Percentiles rank a stretch among this genome's conserved stretches.
Conservation (phyloP, 1,140 invertebrate genomes). For the Orchesella cincta region DNA sequence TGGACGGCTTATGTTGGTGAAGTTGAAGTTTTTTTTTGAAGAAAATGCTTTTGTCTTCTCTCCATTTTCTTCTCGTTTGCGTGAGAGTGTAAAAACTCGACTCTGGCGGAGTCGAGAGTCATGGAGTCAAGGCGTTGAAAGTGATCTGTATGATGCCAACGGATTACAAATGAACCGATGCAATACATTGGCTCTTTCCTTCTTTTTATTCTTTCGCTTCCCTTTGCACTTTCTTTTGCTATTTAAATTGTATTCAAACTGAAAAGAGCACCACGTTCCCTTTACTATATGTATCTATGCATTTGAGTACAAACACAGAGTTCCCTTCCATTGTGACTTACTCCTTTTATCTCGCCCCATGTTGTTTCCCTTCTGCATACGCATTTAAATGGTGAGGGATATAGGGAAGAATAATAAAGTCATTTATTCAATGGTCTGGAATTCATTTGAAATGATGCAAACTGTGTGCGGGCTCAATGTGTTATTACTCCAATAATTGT, state of each 20-base stretch:
- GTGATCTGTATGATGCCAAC: constrained; percentile 15
- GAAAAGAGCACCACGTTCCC: no score
- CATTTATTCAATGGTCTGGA: constrained; percentile 28
- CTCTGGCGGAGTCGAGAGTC: neutral
- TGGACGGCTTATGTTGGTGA: no score
- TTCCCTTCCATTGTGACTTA: neutral
- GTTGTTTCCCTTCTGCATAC: neutral
- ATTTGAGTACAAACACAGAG: neutral
- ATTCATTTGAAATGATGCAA: constrained; percentile 9
- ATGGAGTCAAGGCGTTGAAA: neutral
- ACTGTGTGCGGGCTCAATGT: neutral
- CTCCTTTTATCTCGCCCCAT: no score
- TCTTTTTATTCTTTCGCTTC: neutral
- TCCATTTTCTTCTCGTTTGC: neutral
- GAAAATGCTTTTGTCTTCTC: neutral
- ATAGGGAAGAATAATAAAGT: constrained; percentile 27
- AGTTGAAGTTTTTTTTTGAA: neutral
- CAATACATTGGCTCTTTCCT: constrained; percentile 12
- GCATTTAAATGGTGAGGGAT: neutral
- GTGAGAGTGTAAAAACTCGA: neutral
- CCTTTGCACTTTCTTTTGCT: neutral
- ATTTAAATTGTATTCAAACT: neutral
- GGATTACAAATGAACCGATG: constrained; percentile 20
- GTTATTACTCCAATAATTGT: constrained; percentile 26
- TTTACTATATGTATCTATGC: neutral